Conservation (phyloP, 2,113 vertebrate species). For the Apteryx owenii region DNA sequence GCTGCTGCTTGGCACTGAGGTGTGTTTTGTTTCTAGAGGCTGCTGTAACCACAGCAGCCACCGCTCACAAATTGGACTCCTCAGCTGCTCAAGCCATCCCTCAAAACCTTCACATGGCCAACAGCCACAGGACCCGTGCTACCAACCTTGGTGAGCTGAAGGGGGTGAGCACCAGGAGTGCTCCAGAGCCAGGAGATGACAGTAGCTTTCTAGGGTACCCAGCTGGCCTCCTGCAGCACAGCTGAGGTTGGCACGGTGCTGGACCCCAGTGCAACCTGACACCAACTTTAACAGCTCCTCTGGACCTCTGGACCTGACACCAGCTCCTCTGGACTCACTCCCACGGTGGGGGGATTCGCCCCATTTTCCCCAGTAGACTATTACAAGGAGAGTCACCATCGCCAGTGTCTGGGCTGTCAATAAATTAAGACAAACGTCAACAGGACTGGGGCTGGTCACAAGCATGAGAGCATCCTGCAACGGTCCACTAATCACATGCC, state of each 20-base stretch:
- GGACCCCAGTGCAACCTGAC: too few species aligned
- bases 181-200: background rate
- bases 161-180: background rate
- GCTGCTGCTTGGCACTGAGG: fast-evolving
- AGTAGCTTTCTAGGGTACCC: background rate
- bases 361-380: background rate
- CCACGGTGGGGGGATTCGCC: background rate
- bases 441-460: background rate
- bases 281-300: background rate
- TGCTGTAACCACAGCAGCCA: background rate
- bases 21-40: background rate
- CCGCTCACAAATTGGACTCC: background rate
- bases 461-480: background rate
- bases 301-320: too few species aligned
- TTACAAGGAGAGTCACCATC: background rate
- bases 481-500: fast-evolving
- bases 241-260: background rate
- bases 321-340: background rate
- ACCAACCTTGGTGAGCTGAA: background rate
- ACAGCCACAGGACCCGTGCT: background rate
- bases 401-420: background rate
- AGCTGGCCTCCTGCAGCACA: background rate
- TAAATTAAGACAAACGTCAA: background rate
- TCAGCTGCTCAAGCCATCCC: background rate
- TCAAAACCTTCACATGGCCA: fast-evolving